Percentiles rank a stretch among this genome's conserved stretches.
phyloP scores from a whole-genome alignment of 1,140 invertebrate genomes.

The Brachionus paranguensis region DNA sequence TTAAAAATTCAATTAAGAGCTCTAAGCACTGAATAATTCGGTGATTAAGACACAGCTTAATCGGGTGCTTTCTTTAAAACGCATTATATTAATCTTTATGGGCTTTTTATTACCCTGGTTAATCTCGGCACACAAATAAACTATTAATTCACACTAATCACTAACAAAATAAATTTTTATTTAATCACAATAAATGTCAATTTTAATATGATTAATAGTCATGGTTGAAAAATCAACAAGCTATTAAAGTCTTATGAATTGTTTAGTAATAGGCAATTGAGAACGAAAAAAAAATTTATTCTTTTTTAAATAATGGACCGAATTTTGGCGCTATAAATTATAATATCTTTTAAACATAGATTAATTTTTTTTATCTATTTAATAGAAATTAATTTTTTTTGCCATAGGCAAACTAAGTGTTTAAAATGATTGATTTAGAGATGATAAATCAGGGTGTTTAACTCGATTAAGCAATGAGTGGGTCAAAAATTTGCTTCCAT shows the following conservation, averaged over 20 bases:
- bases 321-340: not conserved
- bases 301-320: not conserved
- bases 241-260: not conserved
- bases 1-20: not conserved
- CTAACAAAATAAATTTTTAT: not conserved
- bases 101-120: not conserved
- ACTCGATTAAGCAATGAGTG: not conserved
- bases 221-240: not conserved
- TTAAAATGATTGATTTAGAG: not conserved
- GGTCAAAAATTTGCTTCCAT: not conserved
- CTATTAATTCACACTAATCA: not conserved
- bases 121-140: not conserved
- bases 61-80: not conserved
- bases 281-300: too few relatives aligned
- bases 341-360: not conserved
- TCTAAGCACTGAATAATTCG: not conserved
- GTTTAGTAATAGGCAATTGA: not conserved
- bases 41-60: not conserved
- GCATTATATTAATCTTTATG: not conserved
- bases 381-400: not conserved
- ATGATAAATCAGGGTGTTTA: not conserved
- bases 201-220: not conserved
- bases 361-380: not conserved
- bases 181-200: not conserved
- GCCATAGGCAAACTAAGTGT: not conserved